Conservation (phyloP, 2,113 vertebrate genomes). For the Heloderma charlesbogerti region DNA sequence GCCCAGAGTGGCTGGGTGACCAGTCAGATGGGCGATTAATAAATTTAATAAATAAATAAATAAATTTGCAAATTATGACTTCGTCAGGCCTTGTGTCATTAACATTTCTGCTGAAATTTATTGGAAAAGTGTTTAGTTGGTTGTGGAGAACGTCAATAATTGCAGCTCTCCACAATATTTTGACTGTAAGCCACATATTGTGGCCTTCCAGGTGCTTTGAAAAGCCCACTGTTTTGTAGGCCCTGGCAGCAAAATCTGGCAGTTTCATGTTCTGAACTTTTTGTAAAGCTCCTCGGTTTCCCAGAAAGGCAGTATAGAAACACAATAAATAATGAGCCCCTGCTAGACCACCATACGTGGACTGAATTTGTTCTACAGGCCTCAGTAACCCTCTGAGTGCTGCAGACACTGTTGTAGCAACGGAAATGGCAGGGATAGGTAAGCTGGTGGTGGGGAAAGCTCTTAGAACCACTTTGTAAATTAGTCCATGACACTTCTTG, state of each 20-base stretch:
- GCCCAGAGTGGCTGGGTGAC: too few relatives aligned
- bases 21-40: too few relatives aligned
- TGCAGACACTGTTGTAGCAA: background rate
- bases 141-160: background rate
- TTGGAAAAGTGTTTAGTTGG: background rate
- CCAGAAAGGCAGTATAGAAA: too few relatives aligned
- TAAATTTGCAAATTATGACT: background rate
- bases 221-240: background rate
- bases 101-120: background rate
- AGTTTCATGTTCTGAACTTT: background rate
- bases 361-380: background rate
- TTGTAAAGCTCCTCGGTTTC: background rate
- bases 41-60: too few relatives aligned
- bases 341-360: too few relatives aligned
- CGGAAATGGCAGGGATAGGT: background rate
- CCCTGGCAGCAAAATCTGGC: background rate
- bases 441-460: background rate
- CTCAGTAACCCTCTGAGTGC: background rate
- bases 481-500: background rate
- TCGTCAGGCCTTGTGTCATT: background rate
- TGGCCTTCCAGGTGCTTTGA: background rate
- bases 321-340: background rate
- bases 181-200: background rate
- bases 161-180: background rate
- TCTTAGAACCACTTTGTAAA: background rate